These are phyloP conservation scores for Dromius quadrimaculatus DNA, from an alignment of 2,888 invertebrate genomes.

Conservation along the genomic window DNA sequence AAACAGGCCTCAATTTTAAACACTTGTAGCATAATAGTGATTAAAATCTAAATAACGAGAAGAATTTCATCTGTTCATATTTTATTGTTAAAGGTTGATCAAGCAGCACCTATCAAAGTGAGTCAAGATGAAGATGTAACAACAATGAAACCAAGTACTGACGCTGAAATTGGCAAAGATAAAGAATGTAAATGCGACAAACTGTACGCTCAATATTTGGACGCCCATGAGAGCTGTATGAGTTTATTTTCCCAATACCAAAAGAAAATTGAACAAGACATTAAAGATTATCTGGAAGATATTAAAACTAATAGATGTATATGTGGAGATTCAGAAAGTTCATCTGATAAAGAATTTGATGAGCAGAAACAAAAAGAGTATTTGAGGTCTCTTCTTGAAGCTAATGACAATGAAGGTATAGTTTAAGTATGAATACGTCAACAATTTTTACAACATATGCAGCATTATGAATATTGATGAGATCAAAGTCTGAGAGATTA, in stretches of 20 bases:
- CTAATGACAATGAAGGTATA: neutral
- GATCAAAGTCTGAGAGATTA: too few species aligned
- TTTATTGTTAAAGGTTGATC: too few species aligned
- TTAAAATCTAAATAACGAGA: too few species aligned
- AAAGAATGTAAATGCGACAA: slow-evolving; percentile 60
- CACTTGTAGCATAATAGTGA: too few species aligned
- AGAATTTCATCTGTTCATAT: too few species aligned
- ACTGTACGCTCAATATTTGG: slow-evolving; percentile 58
- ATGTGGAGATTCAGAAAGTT: slow-evolving; percentile 10
- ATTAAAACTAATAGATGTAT: slow-evolving; percentile 34
- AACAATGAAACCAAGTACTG: too few species aligned
- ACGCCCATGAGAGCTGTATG: slow-evolving; percentile 60
- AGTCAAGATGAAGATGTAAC: too few species aligned
- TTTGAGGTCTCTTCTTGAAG: too few species aligned
- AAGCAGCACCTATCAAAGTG: too few species aligned
- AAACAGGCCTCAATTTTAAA: too few species aligned
- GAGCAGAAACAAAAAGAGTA: neutral
- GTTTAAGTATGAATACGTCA: neutral
- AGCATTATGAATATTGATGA: neutral
- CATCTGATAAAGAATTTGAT: neutral
- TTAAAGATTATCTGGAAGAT: slow-evolving; percentile 56
- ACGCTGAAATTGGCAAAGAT: neutral
- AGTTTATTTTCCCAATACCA: slow-evolving; percentile 57
- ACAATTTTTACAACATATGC: neutral
- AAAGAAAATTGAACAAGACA: slow-evolving; percentile 56